Conservation (phyloP, 2,888 invertebrate genomes). For the Thyatira batis region DNA sequence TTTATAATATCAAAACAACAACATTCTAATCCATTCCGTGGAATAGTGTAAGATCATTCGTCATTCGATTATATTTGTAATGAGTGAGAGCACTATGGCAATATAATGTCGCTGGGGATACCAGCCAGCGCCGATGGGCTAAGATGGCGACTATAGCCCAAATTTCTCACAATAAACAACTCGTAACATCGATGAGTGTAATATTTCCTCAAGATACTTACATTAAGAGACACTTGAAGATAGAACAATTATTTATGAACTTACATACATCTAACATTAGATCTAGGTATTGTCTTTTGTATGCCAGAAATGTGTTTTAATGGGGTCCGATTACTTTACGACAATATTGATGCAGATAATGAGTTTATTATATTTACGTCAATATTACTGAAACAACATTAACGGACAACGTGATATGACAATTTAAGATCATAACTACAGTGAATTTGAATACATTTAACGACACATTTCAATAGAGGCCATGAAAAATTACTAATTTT, state of each 20-base stretch:
- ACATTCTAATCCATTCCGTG: slow-evolving; percentile 53
- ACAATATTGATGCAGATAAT: slow-evolving; percentile 43
- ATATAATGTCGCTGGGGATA: background rate
- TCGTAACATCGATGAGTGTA: slow-evolving; percentile 66
- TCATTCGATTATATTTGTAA: slow-evolving; percentile 39
- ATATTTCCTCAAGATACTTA: slow-evolving; percentile 75
- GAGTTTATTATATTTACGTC: slow-evolving; percentile 48
- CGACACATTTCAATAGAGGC: slow-evolving; percentile 60
- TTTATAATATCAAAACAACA: slow-evolving; percentile 56
- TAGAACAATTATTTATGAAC: slow-evolving; percentile 80
- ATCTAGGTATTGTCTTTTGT: slow-evolving; percentile 84
- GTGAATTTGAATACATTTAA: slow-evolving; percentile 59
- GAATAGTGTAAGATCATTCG: slow-evolving; percentile 42
- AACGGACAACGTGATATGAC: slow-evolving; percentile 52
- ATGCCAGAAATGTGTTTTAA: slow-evolving; percentile 76
- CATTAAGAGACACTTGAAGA: slow-evolving; percentile 79
- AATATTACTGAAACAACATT: slow-evolving; percentile 67
- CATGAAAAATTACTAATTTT: slow-evolving; percentile 55
- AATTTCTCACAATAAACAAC: slow-evolving; percentile 49
- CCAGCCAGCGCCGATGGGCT: too few relatives aligned
- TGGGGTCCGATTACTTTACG: slow-evolving; percentile 61
- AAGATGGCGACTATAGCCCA: background rate
- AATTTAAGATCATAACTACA: slow-evolving; percentile 55
- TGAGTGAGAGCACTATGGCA: slow-evolving; percentile 12
- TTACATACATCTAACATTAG: slow-evolving; percentile 81